Evolutionary conservation across 2,113 vertebrate species (phyloP).

Genomic region (Gymnorhina tibicen): DNA sequence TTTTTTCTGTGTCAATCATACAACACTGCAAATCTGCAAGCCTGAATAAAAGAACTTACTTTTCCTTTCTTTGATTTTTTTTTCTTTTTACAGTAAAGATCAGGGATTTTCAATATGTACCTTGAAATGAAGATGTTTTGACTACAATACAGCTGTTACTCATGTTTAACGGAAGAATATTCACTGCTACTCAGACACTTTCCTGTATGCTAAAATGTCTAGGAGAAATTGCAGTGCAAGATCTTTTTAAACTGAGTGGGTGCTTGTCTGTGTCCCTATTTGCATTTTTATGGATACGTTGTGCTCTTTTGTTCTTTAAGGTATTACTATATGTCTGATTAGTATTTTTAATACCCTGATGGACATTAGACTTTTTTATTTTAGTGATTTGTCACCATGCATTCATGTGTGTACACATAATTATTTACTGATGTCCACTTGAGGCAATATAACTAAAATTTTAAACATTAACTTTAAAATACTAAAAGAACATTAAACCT

Average conservation of each 20-base stretch:
- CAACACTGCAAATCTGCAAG: slow-evolving; percentile 1
- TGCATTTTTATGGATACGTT: background rate
- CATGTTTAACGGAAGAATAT: background rate
- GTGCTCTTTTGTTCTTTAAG: background rate
- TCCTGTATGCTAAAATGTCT: background rate
- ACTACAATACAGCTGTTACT: background rate
- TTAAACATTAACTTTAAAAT: background rate
- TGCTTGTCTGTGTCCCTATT: background rate
- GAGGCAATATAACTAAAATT: background rate
- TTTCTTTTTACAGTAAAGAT: background rate
- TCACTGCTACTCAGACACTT: background rate
- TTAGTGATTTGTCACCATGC: background rate
- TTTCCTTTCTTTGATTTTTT: background rate
- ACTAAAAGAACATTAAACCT: background rate
- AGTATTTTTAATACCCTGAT: background rate
- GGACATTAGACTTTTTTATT: background rate
- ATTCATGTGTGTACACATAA: background rate
- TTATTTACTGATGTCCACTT: background rate
- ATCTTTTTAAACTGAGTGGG: background rate
- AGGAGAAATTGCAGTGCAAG: background rate
- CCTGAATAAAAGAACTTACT: slow-evolving; percentile 40
- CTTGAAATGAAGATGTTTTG: slow-evolving; percentile 21
- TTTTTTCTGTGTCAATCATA: slow-evolving; percentile 69
- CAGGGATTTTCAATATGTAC: background rate
- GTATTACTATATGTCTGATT: background rate